Percentiles rank a stretch among this genome's conserved stretches.
These are phyloP conservation scores for Maccullochella peelii DNA, from an alignment of 2,113 vertebrate species.

Conservation along the genomic window DNA sequence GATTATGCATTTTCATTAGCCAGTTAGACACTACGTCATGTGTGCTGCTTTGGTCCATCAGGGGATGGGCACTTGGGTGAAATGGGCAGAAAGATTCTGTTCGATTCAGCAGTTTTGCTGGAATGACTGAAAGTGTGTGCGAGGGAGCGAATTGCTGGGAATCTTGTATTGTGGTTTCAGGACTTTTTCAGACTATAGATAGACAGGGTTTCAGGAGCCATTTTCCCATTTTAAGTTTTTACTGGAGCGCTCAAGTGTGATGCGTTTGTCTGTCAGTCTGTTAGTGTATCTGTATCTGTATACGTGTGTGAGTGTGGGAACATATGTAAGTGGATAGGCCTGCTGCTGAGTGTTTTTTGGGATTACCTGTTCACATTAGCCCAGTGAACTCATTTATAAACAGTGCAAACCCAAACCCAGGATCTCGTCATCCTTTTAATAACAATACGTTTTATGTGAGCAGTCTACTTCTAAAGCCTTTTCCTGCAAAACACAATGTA, in stretches of 20 bases:
- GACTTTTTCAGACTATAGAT: conserved; percentile 62
- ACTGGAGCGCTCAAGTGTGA: conserved; percentile 4
- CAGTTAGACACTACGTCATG: conserved; percentile 62
- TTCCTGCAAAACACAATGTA: neutral
- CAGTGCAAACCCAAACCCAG: conserved; percentile 32
- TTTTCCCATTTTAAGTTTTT: conserved; percentile 32
- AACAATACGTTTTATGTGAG: conserved; percentile 44
- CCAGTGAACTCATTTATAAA: conserved; percentile 52
- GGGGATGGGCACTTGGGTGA: conserved; percentile 65
- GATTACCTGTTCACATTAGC: conserved; percentile 69
- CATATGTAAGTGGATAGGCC: conserved; percentile 32
- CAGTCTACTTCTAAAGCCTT: neutral
- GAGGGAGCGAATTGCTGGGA: conserved; percentile 53
- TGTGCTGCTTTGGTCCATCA: conserved; percentile 52
- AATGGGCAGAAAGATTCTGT: conserved; percentile 74
- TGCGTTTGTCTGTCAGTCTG: conserved; percentile 7
- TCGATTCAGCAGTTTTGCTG: conserved; percentile 76
- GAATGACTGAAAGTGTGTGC: conserved; percentile 73
- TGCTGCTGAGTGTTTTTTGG: conserved; percentile 37
- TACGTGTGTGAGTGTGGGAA: neutral
- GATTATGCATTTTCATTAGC: conserved; percentile 73
- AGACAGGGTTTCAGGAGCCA: conserved; percentile 42
- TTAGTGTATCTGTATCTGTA: neutral
- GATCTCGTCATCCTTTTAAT: conserved; percentile 46
- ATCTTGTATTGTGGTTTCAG: conserved; percentile 73